These are phyloP conservation scores for Aporophyla nigra DNA, from an alignment of 2,888 invertebrate genomes.

Conservation along the genomic window DNA sequence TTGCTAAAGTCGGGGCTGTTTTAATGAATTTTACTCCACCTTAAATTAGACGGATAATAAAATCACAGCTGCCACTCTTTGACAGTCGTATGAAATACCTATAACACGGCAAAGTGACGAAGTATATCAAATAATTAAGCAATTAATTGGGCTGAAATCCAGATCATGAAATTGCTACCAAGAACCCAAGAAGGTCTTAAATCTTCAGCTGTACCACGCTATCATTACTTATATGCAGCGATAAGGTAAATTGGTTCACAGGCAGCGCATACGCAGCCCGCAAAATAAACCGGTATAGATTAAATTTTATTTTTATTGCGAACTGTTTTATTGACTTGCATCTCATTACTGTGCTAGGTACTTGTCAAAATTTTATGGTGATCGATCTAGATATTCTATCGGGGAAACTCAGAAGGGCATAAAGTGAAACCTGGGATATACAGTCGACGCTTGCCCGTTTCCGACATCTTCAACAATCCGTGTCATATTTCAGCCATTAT, in stretches of 20 bases:
- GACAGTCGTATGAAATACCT: neutral
- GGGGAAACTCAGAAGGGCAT: neutral
- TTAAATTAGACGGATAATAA: too few species aligned
- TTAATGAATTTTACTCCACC: too few species aligned
- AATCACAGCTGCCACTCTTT: too few species aligned
- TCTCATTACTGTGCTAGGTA: conserved; percentile 40
- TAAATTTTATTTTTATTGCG: conserved; percentile 64
- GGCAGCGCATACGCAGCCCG: conserved; percentile 13
- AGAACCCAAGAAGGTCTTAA: conserved; percentile 5
- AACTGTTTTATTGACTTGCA: conserved; percentile 58
- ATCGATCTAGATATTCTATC: conserved; percentile 46
- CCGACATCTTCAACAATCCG: too few species aligned
- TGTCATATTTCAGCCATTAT: too few species aligned
- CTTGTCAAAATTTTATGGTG: conserved; percentile 53
- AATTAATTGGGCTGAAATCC: too few species aligned
- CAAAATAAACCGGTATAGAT: conserved; percentile 59
- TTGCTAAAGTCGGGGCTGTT: too few species aligned
- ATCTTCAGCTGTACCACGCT: conserved; percentile 34
- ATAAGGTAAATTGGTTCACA: conserved; percentile 59
- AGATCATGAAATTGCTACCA: neutral
- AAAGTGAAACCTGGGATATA: neutral
- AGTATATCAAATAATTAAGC: neutral
- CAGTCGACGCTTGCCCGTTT: too few species aligned
- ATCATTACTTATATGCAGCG: conserved; percentile 46
- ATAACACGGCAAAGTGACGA: neutral